Evolutionary conservation across 1,140 invertebrate species (phyloP).

Genomic region (Onthophagus taurus): DNA sequence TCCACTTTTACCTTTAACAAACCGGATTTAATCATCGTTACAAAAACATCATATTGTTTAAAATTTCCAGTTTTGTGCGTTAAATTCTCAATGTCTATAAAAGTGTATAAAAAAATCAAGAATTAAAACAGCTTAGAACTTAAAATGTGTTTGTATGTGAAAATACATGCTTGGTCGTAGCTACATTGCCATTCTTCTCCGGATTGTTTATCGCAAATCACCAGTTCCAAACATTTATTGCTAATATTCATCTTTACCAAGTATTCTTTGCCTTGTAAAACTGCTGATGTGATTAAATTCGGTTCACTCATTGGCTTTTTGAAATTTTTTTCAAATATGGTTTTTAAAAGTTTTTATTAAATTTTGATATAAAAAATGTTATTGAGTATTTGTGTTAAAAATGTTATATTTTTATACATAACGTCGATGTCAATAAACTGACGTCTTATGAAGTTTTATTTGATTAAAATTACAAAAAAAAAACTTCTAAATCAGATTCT

Average conservation of each 20-base stretch:
- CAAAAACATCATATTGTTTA: slow-evolving; percentile 44
- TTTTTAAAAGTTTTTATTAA: too few relatives aligned
- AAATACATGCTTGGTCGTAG: slow-evolving; percentile 41
- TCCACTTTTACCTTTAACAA: slow-evolving; percentile 39
- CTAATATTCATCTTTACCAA: slow-evolving; percentile 39
- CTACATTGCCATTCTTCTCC: slow-evolving; percentile 45
- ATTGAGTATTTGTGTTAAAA: too few relatives aligned
- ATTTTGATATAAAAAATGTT: too few relatives aligned
- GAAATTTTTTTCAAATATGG: too few relatives aligned
- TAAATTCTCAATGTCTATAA: slow-evolving; percentile 44
- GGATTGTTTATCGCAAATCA: slow-evolving; percentile 42
- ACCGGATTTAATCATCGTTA: slow-evolving; percentile 44
- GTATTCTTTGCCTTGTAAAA: slow-evolving; percentile 40
- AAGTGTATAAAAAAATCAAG: slow-evolving; percentile 10
- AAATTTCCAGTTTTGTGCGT: slow-evolving; percentile 45
- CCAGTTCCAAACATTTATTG: slow-evolving; percentile 36
- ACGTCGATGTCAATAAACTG: too few relatives aligned
- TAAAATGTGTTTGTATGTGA: too few relatives aligned
- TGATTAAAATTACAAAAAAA: too few relatives aligned
- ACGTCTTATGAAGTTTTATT: too few relatives aligned
- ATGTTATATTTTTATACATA: too few relatives aligned
- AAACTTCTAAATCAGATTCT: too few relatives aligned
- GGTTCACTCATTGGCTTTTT: slow-evolving; percentile 32
- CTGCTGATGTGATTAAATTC: slow-evolving; percentile 39
- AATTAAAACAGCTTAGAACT: not conserved